phyloP scores from a whole-genome alignment of 2,888 invertebrate genomes.

The Leistus spinibarbis region DNA sequence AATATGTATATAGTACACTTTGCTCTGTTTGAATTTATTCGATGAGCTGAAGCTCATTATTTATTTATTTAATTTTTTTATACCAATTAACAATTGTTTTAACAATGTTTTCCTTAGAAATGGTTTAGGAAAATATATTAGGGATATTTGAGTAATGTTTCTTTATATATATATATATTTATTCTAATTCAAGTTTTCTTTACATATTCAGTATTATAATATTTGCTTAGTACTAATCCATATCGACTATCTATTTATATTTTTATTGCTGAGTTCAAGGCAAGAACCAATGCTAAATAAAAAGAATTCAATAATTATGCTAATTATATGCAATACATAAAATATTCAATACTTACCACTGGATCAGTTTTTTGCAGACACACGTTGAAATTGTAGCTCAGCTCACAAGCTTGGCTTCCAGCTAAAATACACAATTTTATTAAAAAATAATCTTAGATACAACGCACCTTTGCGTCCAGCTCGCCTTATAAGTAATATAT shows the following conservation, averaged over 20 bases:
- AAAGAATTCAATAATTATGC: constrained; percentile 2
- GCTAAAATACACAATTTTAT: not conserved
- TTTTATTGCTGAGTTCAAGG: constrained; percentile 12
- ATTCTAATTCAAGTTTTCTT: not conserved
- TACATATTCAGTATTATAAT: constrained; percentile 28
- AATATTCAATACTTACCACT: constrained; percentile 10
- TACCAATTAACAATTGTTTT: too few species aligned
- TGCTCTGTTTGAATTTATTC: too few species aligned
- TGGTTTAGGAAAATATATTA: too few species aligned
- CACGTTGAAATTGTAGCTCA: constrained; percentile 28
- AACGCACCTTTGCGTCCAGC: too few species aligned
- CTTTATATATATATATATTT: not conserved
- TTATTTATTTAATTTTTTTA: too few species aligned
- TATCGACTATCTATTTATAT: constrained; percentile 7
- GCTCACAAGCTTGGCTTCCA: constrained; percentile 21
- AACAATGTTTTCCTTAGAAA: too few species aligned
- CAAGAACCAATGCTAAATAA: constrained; percentile 31
- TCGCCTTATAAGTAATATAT: too few species aligned
- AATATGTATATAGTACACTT: too few species aligned
- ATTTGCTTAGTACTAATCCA: constrained; percentile 12
- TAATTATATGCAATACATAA: not conserved
- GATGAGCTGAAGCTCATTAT: too few species aligned
- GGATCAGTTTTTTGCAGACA: constrained; percentile 29
- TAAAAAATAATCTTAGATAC: not conserved
- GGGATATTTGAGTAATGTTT: too few species aligned